These are phyloP conservation scores for Drosophila niveifrons DNA, from an alignment of 2,888 invertebrate species.

Conservation along the genomic window DNA sequence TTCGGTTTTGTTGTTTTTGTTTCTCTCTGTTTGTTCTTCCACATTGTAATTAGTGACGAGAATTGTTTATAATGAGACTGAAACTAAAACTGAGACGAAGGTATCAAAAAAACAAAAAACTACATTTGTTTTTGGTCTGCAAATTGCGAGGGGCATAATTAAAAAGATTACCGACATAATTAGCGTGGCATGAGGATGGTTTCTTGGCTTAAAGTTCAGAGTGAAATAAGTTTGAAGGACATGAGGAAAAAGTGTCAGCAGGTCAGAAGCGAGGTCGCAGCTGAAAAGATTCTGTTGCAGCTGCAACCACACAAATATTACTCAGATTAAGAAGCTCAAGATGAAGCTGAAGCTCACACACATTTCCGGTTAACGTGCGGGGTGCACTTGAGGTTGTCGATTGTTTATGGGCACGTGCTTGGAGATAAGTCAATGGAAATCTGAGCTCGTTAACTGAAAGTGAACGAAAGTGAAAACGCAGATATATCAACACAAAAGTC, in stretches of 20 bases:
- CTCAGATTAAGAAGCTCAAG: constrained; percentile 29
- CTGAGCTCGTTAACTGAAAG: constrained; percentile 63
- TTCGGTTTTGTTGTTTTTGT: constrained; percentile 23
- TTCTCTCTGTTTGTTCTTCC: constrained; percentile 69
- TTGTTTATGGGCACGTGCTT: constrained; percentile 52
- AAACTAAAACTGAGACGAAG: constrained; percentile 47
- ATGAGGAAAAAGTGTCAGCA: background rate
- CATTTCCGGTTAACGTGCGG: constrained; percentile 54
- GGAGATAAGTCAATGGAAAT: constrained; percentile 61
- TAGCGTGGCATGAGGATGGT: constrained; percentile 44
- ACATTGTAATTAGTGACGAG: constrained; percentile 79
- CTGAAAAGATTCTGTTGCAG: constrained; percentile 21
- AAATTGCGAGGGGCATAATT: constrained; percentile 71
- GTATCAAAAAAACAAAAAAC: constrained; percentile 28
- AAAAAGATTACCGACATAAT: constrained; percentile 75
- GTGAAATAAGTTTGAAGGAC: constrained; percentile 48
- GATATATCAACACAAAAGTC: constrained; percentile 65
- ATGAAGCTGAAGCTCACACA: constrained; percentile 1
- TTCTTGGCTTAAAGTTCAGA: constrained; percentile 59
- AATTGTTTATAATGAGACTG: constrained; percentile 74
- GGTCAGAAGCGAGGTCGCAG: constrained; percentile 5
- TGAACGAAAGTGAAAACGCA: constrained; percentile 65
- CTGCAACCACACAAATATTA: constrained; percentile 9
- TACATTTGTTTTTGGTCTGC: constrained; percentile 48
- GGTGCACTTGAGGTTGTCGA: constrained; percentile 17